phyloP scores from a whole-genome alignment of 2,113 vertebrate species.

The Prionailurus viverrinus region DNA sequence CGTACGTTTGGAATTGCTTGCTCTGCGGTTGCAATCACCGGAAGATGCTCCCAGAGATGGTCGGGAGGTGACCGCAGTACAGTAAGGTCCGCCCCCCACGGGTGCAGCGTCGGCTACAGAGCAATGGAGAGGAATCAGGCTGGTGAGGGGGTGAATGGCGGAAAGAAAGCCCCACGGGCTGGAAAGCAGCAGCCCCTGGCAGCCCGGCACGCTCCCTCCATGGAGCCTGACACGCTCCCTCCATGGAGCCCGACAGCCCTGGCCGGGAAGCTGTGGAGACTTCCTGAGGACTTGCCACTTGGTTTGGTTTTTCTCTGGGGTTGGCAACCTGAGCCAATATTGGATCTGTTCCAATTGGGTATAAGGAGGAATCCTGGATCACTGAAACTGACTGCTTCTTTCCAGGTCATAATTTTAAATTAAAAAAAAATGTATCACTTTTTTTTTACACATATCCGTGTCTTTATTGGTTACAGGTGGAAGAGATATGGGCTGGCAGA shows the following conservation, averaged over 20 bases:
- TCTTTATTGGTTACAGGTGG: conserved; percentile 53
- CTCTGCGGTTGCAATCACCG: neutral
- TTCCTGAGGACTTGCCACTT: neutral
- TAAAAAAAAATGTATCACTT: conserved; percentile 72
- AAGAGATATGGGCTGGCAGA: neutral
- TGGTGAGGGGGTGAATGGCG: neutral
- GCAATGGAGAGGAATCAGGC: neutral
- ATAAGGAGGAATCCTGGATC: conserved; percentile 52
- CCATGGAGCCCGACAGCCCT: neutral
- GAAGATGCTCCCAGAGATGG: neutral
- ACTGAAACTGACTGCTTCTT: conserved; percentile 56
- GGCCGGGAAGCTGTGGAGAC: neutral
- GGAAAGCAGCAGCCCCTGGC: neutral
- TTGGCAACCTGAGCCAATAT: conserved; percentile 75
- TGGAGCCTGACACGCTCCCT: neutral
- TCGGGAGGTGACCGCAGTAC: neutral
- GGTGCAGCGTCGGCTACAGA: neutral
- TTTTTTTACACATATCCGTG: conserved; percentile 34
- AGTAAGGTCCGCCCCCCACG: neutral
- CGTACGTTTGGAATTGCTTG: neutral
- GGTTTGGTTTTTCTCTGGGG: conserved; percentile 37
- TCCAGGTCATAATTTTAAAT: conserved; percentile 79
- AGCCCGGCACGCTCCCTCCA: neutral
- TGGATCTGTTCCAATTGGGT: conserved; percentile 41
- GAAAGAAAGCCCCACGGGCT: neutral